phyloP scores from a whole-genome alignment of 2,888 invertebrate genomes.

The Acanthacorydalis orientalis region DNA sequence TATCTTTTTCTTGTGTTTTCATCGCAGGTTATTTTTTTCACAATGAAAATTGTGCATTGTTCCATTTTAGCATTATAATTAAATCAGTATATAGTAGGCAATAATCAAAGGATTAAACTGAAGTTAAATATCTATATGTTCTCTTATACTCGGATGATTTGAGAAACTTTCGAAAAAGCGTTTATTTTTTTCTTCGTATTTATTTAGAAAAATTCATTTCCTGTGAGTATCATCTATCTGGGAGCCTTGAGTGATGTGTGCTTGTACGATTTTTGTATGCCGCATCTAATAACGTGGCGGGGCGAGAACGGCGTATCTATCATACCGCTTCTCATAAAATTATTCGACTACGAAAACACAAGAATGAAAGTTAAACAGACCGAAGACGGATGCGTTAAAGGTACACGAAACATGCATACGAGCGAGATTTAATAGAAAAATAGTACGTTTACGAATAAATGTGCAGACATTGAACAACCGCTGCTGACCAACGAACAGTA shows the following conservation, averaged over 20 bases:
- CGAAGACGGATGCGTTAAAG: slow-evolving; percentile 20
- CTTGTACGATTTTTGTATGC: slow-evolving; percentile 19
- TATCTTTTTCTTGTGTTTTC: no score
- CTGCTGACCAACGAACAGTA: slow-evolving; percentile 26
- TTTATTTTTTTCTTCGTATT: neutral
- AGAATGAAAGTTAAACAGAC: slow-evolving; percentile 18
- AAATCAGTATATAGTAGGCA: no score
- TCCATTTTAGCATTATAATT: no score
- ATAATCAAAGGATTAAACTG: no score
- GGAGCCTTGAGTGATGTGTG: slow-evolving; percentile 26
- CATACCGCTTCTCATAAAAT: slow-evolving; percentile 21
- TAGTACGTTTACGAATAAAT: neutral
- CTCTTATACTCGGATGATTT: no score
- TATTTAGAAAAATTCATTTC: slow-evolving; percentile 16
- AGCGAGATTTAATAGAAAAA: neutral
- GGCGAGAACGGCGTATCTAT: slow-evolving; percentile 19
- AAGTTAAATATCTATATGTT: no score
- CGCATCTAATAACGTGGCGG: slow-evolving; percentile 29
- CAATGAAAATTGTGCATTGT: no score
- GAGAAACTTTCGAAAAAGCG: no score
- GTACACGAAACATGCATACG: slow-evolving; percentile 12
- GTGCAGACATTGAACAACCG: slow-evolving; percentile 21
- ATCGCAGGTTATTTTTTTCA: no score
- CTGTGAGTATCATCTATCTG: slow-evolving; percentile 23
- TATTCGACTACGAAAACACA: slow-evolving; percentile 27